These are phyloP conservation scores for Willisornis vidua DNA, from an alignment of 2,113 vertebrate species.

Conservation along the genomic window DNA sequence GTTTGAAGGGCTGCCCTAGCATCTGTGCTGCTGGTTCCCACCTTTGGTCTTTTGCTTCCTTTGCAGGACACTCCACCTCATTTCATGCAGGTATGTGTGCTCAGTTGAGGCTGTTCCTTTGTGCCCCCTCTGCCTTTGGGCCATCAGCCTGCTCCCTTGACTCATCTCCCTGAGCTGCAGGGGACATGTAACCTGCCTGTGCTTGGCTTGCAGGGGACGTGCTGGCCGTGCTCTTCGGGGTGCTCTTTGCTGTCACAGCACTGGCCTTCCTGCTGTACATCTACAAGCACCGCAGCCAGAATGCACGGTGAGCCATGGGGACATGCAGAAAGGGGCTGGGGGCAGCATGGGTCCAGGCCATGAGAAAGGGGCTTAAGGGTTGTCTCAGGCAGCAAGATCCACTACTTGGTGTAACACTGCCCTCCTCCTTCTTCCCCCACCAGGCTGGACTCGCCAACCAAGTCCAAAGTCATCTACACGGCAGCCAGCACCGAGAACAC, in stretches of 20 bases:
- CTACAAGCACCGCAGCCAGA: slow-evolving; percentile 55
- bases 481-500: slow-evolving; percentile 47
- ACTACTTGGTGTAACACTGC: not conserved
- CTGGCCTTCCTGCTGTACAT: slow-evolving; percentile 73
- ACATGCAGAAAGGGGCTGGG: not conserved
- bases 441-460: slow-evolving; percentile 5
- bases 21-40: not conserved
- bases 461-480: slow-evolving; percentile 64
- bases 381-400: not conserved
- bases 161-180: fast-evolving
- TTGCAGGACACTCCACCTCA: not conserved
- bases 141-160: not conserved
- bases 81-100: not conserved
- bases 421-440: fast-evolving
- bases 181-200: fast-evolving
- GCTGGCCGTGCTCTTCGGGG: slow-evolving; percentile 75
- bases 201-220: slow-evolving; percentile 70
- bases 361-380: fast-evolving
- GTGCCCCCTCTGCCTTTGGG: fast-evolving
- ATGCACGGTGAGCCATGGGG: not conserved
- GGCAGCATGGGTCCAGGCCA: fast-evolving
- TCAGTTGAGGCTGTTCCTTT: not conserved
- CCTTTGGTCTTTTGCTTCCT: not conserved
- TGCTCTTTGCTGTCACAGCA: slow-evolving; percentile 72
- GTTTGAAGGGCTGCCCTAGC: not conserved